Percentiles rank a stretch among this genome's conserved stretches.
Evolutionary conservation across 2,888 invertebrate species (phyloP).

Genomic region (Phaonia tiefii): DNA sequence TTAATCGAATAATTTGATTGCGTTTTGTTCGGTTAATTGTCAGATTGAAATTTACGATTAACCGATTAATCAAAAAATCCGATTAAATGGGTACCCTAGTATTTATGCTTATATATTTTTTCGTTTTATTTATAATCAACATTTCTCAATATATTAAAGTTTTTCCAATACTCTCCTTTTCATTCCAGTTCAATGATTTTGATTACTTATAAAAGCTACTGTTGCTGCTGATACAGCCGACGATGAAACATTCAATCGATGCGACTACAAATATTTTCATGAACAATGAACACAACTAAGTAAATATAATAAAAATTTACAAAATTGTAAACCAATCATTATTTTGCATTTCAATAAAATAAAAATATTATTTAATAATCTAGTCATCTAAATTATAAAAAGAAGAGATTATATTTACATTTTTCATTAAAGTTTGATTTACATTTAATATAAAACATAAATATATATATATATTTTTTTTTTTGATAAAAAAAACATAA

Average conservation of each 20-base stretch:
- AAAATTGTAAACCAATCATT: background rate
- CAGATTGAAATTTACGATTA: too few relatives aligned
- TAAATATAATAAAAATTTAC: conserved; percentile 11
- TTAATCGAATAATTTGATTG: too few relatives aligned
- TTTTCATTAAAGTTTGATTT: conserved; percentile 14
- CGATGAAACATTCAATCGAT: background rate
- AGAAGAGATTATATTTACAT: conserved; percentile 49
- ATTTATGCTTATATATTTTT: too few relatives aligned
- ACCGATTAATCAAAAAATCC: too few relatives aligned
- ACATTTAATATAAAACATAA: conserved; percentile 27
- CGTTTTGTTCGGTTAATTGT: too few relatives aligned
- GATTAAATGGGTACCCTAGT: too few relatives aligned
- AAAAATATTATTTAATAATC: conserved; percentile 58
- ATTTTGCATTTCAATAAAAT: conserved; percentile 22
- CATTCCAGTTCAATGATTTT: conserved; percentile 51
- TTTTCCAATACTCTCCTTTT: background rate
- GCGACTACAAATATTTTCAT: conserved; percentile 16
- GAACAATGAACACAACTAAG: background rate
- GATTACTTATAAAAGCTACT: background rate
- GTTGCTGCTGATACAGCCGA: conserved; percentile 6
- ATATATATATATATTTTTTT: background rate
- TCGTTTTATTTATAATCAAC: too few relatives aligned
- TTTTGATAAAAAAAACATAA: conserved; percentile 55
- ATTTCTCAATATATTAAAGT: too few relatives aligned
- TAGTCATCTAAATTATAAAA: conserved; percentile 53